phyloP scores from a whole-genome alignment of 2,888 invertebrate genomes.

The Cotesia congregata region DNA sequence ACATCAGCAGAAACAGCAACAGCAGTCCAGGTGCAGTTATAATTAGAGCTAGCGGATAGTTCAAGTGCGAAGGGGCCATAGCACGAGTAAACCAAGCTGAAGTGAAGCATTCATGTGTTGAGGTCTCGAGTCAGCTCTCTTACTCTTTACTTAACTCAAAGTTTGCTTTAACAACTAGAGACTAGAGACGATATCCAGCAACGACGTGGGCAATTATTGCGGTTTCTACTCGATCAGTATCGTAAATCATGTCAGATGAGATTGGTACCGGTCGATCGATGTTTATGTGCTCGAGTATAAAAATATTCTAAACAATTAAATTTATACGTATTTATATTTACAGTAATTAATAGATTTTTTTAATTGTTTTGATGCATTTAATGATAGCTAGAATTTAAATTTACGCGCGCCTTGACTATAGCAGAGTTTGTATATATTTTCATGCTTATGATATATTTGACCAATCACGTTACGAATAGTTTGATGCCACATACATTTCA shows the following conservation, averaged over 20 bases:
- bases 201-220: constrained; percentile 34
- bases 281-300: background rate
- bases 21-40: constrained; percentile 42
- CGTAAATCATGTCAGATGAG: constrained; percentile 56
- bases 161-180: background rate
- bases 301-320: background rate
- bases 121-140: background rate
- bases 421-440: too few relatives aligned
- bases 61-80: constrained; percentile 37
- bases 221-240: constrained; percentile 54
- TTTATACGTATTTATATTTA: background rate
- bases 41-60: constrained; percentile 41
- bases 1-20: constrained; percentile 7
- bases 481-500: too few relatives aligned
- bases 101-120: background rate
- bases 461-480: too few relatives aligned
- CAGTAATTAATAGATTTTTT: background rate
- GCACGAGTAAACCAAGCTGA: background rate
- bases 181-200: constrained; percentile 3
- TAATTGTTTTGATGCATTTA: background rate
- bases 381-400: too few relatives aligned
- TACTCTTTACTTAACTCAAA: background rate
- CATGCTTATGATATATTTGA: too few relatives aligned
- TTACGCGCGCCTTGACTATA: too few relatives aligned
- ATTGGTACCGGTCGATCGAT: constrained; percentile 3